phyloP scores from a whole-genome alignment of 2,113 vertebrate genomes.

The Rhynchomys soricoides region DNA sequence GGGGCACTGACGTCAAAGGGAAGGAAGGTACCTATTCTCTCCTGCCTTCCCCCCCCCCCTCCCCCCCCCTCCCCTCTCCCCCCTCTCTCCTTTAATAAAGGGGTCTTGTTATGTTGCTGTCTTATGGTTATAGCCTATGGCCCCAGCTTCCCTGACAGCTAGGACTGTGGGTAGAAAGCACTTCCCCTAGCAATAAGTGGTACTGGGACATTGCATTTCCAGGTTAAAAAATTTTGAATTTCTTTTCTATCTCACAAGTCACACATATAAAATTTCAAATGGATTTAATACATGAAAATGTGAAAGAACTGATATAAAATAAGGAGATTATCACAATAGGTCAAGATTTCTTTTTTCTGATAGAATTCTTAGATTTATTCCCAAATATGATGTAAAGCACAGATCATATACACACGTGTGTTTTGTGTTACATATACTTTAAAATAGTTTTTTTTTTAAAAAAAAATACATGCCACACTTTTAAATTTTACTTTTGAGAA shows the following conservation, averaged over 20 bases:
- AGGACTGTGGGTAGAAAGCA: not conserved
- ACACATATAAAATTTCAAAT: not conserved
- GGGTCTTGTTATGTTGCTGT: not conserved
- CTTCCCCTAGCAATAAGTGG: not conserved
- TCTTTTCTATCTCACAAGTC: not conserved
- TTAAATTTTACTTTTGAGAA: not conserved
- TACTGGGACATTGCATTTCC: not conserved
- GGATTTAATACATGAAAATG: not conserved
- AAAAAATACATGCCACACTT: not conserved
- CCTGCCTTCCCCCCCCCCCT: not conserved
- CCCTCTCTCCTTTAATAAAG: not conserved
- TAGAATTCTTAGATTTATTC: not conserved
- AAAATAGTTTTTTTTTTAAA: not conserved
- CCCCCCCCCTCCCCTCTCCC: too few relatives aligned
- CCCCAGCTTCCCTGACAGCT: not conserved
- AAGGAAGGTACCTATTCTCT: not conserved
- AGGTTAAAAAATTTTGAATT: not conserved
- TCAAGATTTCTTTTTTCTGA: not conserved
- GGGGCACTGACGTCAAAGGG: not conserved
- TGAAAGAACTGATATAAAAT: not conserved
- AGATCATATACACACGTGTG: not conserved
- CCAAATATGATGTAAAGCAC: not conserved
- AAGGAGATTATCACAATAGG: not conserved
- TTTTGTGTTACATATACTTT: not conserved
- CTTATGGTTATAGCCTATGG: not conserved